Conservation (phyloP, 2,888 invertebrate genomes). For the Drosophila emarginata region DNA sequence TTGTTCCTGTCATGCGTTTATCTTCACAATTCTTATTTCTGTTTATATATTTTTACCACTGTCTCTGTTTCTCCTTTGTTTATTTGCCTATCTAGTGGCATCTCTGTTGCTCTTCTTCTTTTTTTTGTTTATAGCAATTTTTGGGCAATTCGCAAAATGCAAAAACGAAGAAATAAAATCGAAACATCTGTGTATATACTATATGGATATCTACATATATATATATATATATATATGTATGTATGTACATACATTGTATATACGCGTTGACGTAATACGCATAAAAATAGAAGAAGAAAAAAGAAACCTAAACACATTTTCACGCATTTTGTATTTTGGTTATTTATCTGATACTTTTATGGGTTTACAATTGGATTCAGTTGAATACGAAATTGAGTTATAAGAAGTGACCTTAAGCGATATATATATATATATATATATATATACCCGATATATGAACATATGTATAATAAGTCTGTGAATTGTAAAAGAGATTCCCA, state of each 20-base stretch:
- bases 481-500: too few relatives aligned
- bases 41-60: slow-evolving; percentile 40
- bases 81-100: slow-evolving; percentile 17
- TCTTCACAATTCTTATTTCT: slow-evolving; percentile 20
- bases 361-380: not conserved
- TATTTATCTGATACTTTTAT: not conserved
- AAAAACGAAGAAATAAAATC: slow-evolving; percentile 6
- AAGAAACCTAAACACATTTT: slow-evolving; percentile 44
- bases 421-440: not conserved
- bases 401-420: not conserved
- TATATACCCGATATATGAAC: not conserved
- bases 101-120: slow-evolving; percentile 15
- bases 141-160: slow-evolving; percentile 39
- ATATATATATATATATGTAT: slow-evolving; percentile 11
- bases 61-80: not conserved
- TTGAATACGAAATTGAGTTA: not conserved
- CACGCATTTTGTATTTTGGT: slow-evolving; percentile 15
- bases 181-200: slow-evolving; percentile 5
- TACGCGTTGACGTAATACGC: slow-evolving; percentile 64
- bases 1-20: slow-evolving; percentile 19
- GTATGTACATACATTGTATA: slow-evolving; percentile 26
- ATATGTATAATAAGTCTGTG: too few relatives aligned
- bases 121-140: slow-evolving; percentile 40
- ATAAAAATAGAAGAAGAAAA: slow-evolving; percentile 60
- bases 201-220: slow-evolving; percentile 17